Base-by-base conservation (phyloP, 2,888 invertebrate genomes). In the Lomographa bimaculata region DNA sequence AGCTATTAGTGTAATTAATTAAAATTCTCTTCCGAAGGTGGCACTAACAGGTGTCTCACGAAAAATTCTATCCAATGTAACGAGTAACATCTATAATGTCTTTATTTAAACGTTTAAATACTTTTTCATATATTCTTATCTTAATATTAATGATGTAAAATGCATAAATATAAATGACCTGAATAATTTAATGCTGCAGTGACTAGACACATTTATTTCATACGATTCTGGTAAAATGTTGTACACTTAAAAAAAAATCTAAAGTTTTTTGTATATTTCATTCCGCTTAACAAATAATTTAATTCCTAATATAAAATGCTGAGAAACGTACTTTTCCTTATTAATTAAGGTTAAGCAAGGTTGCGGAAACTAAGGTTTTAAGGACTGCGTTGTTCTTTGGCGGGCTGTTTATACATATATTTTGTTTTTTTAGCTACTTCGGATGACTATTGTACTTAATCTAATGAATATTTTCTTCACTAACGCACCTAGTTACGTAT, bases 181-280 rank as follows among this genome's bases (percentile, higher is more conserved):
- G 21, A 26, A 42, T 27, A 32, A 14, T 29, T 45, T 59, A 78
- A 81, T 79, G 79, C 75, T 75, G 79, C 66, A 71, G 75, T 84
- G 85, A 85, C 85, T 85, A 85, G 85, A 85, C 64, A 64, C 70
- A 25, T 21, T 42, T 14, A 14, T 41, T 53, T 59, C 56, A 51
- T 56, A 64, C 20, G 12, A 14, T 21, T 64, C 42, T 61, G 57
- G 54, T 42, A 41, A 44, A 44, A 37, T 42, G 44, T 44, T 20
- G 8, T 9, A 36, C 17, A 25, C 29, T 36, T 25, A 19, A 11
- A 37, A 37, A 16, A 35, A 17, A 46, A 38, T 38, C 42, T 44
- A 41, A 63, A 47, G 48, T 60, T 51, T 5, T 55, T 59, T 60
- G 54, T 58, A 61, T 53, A 41, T 55, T 50, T 55, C 51, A 54